A percentile compares a stretch with the other conserved stretches of the same genome.
Conservation (phyloP, 2,797 vertebrate genomes). For the Pseudochirops corinnae region DNA sequence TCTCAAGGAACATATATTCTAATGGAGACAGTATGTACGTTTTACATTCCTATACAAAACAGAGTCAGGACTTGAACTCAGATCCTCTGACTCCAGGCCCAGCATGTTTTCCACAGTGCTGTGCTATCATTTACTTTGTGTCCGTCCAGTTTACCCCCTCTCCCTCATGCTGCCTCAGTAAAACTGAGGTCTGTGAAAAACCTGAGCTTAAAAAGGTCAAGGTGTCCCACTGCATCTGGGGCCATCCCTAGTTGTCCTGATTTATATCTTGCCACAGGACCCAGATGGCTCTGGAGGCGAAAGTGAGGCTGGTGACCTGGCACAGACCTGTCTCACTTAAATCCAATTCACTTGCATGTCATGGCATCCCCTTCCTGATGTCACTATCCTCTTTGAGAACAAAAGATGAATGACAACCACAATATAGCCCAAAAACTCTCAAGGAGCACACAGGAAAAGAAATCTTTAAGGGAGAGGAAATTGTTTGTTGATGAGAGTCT, state of each 20-base stretch:
- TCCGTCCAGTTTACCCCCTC: not conserved
- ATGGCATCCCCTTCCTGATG: no score
- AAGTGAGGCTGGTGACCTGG: no score
- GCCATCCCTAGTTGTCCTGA: no score
- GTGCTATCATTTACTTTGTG: fast-evolving
- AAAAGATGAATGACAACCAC: no score
- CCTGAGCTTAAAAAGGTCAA: no score
- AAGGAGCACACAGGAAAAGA: not conserved
- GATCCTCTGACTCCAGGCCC: not conserved
- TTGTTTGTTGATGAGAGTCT: not conserved
- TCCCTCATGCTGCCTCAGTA: not conserved
- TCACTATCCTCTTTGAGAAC: no score
- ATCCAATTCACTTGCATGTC: no score
- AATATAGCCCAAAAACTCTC: not conserved
- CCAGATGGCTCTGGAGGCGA: no score
- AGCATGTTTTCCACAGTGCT: fast-evolving
- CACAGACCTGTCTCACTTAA: no score
- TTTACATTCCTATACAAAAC: not conserved
- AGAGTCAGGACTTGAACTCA: not conserved
- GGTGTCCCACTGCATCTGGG: no score
- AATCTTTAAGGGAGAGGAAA: not conserved
- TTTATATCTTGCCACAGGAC: no score
- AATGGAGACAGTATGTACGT: not conserved
- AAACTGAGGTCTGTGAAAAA: no score
- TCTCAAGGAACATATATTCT: not conserved